Evolutionary conservation across 2,113 vertebrate species (phyloP).

Genomic region (Delphinus delphis): DNA sequence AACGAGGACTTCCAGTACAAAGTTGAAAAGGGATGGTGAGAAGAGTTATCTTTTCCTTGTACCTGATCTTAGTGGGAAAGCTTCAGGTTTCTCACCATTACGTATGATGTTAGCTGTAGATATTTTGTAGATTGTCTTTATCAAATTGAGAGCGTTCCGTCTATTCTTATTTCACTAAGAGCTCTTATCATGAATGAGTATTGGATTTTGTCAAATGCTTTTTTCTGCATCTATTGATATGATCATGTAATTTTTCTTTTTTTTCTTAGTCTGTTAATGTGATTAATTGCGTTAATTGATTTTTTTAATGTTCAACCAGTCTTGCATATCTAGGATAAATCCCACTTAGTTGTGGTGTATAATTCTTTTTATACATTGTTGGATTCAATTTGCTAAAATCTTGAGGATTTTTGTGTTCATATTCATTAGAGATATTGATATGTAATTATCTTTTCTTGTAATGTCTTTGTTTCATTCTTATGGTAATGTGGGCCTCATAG

Average conservation of each 20-base stretch:
- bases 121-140: background rate
- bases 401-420: background rate
- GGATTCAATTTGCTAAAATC: background rate
- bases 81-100: background rate
- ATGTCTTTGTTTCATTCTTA: background rate
- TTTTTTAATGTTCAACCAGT: background rate
- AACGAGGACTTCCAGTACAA: background rate
- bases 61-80: background rate
- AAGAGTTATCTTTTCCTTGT: background rate
- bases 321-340: background rate
- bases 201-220: background rate
- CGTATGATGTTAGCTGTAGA: background rate
- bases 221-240: background rate
- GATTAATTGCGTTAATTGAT: background rate
- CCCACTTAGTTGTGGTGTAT: background rate
- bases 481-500: background rate
- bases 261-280: background rate
- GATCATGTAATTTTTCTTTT: background rate
- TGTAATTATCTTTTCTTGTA: background rate
- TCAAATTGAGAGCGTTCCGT: background rate
- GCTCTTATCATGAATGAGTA: background rate
- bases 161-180: background rate
- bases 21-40: background rate
- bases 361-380: background rate
- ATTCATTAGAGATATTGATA: background rate